A percentile compares a stretch with the other conserved stretches of the same genome.
Evolutionary conservation across 2,888 invertebrate species (phyloP).

Genomic region (Tetragonula carbonaria): DNA sequence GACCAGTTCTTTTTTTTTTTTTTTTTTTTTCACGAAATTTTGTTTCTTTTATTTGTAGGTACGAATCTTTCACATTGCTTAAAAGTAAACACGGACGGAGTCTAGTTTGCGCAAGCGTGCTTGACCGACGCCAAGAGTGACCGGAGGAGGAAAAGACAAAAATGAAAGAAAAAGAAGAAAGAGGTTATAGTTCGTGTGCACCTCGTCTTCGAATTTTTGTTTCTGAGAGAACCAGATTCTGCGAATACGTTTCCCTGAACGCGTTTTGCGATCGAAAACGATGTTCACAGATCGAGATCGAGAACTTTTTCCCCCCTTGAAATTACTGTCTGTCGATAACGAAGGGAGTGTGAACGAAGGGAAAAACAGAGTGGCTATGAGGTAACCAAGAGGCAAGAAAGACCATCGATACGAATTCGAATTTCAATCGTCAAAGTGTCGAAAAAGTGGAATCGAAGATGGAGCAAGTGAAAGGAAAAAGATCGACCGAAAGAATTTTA

Average conservation of each 20-base stretch:
- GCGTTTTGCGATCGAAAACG: slow-evolving; percentile 1
- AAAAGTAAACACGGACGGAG: slow-evolving; percentile 64
- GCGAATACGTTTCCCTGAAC: slow-evolving; percentile 28
- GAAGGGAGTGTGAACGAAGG: slow-evolving; percentile 2
- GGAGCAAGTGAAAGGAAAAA: neutral
- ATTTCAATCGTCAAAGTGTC: neutral
- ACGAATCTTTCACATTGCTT: slow-evolving; percentile 61
- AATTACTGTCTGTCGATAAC: slow-evolving; percentile 37
- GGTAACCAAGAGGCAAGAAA: slow-evolving; percentile 31
- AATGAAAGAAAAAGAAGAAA: neutral
- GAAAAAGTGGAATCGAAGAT: slow-evolving; percentile 6
- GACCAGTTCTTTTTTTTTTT: slow-evolving; percentile 5
- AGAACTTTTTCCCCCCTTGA: slow-evolving; percentile 4
- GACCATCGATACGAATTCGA: slow-evolving; percentile 20
- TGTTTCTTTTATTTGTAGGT: slow-evolving; percentile 35
- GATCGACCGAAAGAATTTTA: neutral
- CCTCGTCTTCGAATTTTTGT: neutral
- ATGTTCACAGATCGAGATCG: slow-evolving; percentile 10
- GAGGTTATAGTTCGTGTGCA: slow-evolving; percentile 16
- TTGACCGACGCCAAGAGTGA: slow-evolving; percentile 55
- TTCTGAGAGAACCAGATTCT: slow-evolving; percentile 3
- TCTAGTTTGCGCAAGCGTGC: slow-evolving; percentile 53
- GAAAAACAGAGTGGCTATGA: neutral
- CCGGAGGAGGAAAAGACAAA: slow-evolving; percentile 2
- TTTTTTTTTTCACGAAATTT: slow-evolving; percentile 50